Evolutionary conservation across 1,140 invertebrate genomes (phyloP), one percentile per base, ranked within the genome.

Genomic region (Choristoneura fumiferana): DNA sequence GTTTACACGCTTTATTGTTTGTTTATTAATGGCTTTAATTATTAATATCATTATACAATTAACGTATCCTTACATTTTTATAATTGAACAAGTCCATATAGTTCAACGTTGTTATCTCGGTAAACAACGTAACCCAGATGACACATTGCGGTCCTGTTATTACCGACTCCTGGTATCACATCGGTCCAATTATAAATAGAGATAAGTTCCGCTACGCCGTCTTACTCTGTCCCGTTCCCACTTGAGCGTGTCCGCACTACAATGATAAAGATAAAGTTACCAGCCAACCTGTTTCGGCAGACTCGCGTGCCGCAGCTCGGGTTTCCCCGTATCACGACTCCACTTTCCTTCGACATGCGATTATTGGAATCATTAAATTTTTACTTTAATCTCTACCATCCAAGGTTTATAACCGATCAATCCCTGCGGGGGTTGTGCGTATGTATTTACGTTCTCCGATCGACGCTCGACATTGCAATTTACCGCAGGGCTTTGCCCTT

Each of bases 131-230:
- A 67, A 67, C 63, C 65, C 43, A 63, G 62, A 63, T 69, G 67
- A 67, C 64, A 67, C 62, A 62, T 59, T 59, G 43, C 43, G 52
- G 63, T 68, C 62, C 68, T 69, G 62, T 71, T 71, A 64, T 62
- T 62, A 65, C 63, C 39, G 52, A 63, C 58, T 52, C 54, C 22
- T 2, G 49, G 52, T 70, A 70, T 67, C 70, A 63, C 57, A 3
- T 67, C 66, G 65, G 61, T 62, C 71, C 69, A 79, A 74, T 79
- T 79, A 81, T 81, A 77, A 76, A 78, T 74, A 81, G 68, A 65
- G 72, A 75, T 70, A 75, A 67, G 65, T 73, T 62, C 75, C 65
- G 68, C 71, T 73, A 69, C 58, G 58, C 61, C 10, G 54, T 39
- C 17, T 22, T 13, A n/a, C 52, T 36, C 58, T 57, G 35, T 67